phyloP scores from a whole-genome alignment of 2,797 vertebrate genomes.

The Lutjanus argentimaculatus region DNA sequence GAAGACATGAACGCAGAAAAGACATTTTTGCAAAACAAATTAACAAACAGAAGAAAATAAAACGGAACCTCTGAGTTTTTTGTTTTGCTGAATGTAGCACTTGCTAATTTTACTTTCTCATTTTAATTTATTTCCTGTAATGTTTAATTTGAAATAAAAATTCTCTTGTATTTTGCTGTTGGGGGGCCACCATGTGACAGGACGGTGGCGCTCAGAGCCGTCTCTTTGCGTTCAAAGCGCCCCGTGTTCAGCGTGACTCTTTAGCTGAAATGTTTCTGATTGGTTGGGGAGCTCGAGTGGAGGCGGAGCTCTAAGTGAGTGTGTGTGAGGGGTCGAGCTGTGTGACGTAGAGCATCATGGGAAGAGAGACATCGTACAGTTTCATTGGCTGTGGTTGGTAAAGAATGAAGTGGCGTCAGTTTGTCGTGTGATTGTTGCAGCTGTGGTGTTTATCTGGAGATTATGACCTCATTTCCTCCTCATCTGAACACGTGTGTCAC shows the following conservation, averaged over 20 bases:
- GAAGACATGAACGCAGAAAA: not conserved
- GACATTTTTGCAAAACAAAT: conserved; percentile 10
- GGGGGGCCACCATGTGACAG: not conserved
- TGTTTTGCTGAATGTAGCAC: conserved; percentile 17
- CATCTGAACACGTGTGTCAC: not conserved
- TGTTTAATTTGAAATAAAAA: not conserved
- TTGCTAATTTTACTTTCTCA: not conserved
- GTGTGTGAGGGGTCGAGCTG: not conserved
- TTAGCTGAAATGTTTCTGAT: not conserved
- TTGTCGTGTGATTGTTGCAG: not conserved
- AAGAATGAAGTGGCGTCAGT: not conserved
- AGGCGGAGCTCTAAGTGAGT: not conserved
- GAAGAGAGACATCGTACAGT: not conserved
- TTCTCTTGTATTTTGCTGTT: conserved; percentile 1
- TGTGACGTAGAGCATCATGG: not conserved
- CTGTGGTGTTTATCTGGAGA: not conserved
- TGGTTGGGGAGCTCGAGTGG: not conserved
- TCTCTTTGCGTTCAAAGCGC: conserved; percentile 8
- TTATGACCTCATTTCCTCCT: conserved; percentile 1
- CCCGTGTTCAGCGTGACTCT: not conserved
- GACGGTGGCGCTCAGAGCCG: too few species aligned
- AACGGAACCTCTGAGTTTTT: not conserved
- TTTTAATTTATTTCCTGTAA: not conserved
- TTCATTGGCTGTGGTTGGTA: not conserved
- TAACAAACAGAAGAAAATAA: conserved; percentile 1